Base-by-base conservation (phyloP, 2,888 invertebrate genomes). In the Priocnemis perturbator region DNA sequence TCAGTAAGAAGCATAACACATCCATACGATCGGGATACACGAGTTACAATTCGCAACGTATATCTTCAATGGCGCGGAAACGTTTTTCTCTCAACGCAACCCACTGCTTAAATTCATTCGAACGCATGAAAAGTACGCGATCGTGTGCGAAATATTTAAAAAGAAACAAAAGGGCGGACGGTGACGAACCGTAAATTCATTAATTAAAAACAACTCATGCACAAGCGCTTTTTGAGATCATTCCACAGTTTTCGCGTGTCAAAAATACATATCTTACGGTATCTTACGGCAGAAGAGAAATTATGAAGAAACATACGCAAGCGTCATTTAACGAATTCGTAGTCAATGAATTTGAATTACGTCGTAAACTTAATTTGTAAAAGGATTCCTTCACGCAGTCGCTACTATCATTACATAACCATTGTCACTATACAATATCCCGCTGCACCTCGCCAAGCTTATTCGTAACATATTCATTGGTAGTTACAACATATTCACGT, bases 381-480 rank as follows among this genome's bases (percentile, higher is more conserved):
- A 71, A 71, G 65, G 66, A 74, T 69, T 78, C 53, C 70, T 70
- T 70, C 71, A 77, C 55, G 69, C 21, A 14, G 11, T 21, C 15
- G 30, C 9, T 20, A 26, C 23, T 30, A 17, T 30, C 15, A 3
- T 30, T 56, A 19, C 5, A 57, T 9, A 65, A 60, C 66, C 48
- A 53, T 64, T 59, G 30, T 63, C 20, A 45, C 61, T 60, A 68
- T 17, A 64, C 63, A 53, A 52, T 44, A 23, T 20, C 55, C 21
- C 61, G 20, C 37, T 37, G 62, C 60, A 67, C 64, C 44, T 69
- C 47, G 48, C 37, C 58, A 71, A 64, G 56, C 52, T 69, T 73
- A 67, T 64, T 61, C 65, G 19, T 65, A 60, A 64, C 17, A 48
- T 60, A 70, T 37, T 37, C 37, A 37, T 37, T 37, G 37, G 37